Conservation (phyloP, 1,140 invertebrate species). For the Periplaneta americana region DNA sequence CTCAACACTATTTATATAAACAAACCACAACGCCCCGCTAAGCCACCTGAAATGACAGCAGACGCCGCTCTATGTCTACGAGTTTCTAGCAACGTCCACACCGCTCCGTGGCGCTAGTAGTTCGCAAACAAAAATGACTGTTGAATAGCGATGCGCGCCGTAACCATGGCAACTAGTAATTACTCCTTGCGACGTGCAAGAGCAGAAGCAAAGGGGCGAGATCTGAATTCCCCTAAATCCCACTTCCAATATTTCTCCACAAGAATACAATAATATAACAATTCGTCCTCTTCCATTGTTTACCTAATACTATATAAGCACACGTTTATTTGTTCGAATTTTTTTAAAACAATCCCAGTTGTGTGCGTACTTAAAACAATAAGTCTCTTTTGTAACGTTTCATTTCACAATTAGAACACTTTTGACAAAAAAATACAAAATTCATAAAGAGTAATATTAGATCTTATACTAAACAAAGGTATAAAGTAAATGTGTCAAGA, state of each 20-base stretch:
- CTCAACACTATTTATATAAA: background rate
- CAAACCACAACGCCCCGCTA: background rate
- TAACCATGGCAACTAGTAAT: background rate
- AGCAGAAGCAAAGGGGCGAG: background rate
- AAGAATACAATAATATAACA: background rate
- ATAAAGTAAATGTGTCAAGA: too few species aligned
- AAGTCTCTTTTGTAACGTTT: too few species aligned
- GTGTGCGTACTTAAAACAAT: too few species aligned
- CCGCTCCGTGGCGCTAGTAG: background rate
- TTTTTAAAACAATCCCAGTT: too few species aligned
- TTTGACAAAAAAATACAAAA: too few species aligned
- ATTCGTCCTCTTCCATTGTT: background rate
- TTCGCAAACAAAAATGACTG: background rate
- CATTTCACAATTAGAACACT: too few species aligned
- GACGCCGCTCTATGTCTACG: background rate
- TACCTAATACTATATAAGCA: background rate
- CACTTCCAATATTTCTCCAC: background rate
- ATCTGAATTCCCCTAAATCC: background rate
- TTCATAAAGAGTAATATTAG: too few species aligned
- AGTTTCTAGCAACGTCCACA: background rate
- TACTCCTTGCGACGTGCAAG: background rate
- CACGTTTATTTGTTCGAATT: too few species aligned
- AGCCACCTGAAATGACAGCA: background rate
- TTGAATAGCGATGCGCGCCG: background rate
- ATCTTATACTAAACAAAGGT: too few species aligned